Conservation (phyloP, 2,888 invertebrate species). For the Caenorhabditis plicata region DNA sequence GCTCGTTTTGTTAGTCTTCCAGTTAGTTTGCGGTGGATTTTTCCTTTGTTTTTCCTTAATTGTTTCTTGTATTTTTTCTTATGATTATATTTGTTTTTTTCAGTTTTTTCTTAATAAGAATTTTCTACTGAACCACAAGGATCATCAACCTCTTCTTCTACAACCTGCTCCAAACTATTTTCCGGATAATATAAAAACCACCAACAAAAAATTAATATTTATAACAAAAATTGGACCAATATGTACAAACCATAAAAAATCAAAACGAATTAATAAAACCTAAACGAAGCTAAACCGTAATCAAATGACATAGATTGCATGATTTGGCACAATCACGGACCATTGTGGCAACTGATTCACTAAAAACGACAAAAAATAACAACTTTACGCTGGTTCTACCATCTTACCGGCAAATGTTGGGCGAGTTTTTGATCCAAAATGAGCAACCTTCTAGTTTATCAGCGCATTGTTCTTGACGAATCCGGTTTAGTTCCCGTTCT, state of each 20-base stretch:
- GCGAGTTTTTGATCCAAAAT: conserved; percentile 30
- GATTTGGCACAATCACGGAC: conserved; percentile 53
- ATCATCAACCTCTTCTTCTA: too few species aligned
- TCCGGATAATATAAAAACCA: too few species aligned
- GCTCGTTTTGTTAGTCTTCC: too few species aligned
- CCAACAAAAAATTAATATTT: too few species aligned
- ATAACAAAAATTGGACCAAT: too few species aligned
- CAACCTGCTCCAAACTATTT: too few species aligned
- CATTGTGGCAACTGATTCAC: conserved; percentile 51
- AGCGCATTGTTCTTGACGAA: conserved; percentile 28
- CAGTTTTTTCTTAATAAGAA: too few species aligned
- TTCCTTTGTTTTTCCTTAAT: too few species aligned
- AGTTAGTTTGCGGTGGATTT: too few species aligned
- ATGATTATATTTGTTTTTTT: not conserved
- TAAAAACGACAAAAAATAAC: not conserved
- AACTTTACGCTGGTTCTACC: not conserved
- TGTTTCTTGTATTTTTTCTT: conserved; percentile 1
- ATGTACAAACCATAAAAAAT: too few species aligned
- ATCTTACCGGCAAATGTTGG: conserved; percentile 33
- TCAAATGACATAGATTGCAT: conserved; percentile 48
- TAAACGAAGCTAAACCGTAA: conserved; percentile 17
- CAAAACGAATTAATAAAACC: too few species aligned
- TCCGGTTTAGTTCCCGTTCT: conserved; percentile 20
- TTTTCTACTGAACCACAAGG: too few species aligned
- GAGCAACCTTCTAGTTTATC: conserved; percentile 38